These are phyloP conservation scores for Dioctria rufipes DNA, from an alignment of 2,888 invertebrate genomes.

Conservation along the genomic window DNA sequence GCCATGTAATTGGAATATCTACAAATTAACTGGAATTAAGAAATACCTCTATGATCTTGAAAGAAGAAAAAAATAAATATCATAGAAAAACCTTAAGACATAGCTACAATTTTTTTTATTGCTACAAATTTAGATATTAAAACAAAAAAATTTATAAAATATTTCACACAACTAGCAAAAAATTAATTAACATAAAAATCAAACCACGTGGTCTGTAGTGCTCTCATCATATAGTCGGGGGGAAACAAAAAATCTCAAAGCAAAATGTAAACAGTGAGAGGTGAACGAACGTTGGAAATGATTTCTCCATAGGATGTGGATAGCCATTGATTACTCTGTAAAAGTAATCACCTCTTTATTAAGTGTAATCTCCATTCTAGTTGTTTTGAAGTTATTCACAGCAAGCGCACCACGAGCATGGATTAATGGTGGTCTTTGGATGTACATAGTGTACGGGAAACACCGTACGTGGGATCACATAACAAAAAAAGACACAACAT, in stretches of 20 bases:
- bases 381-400: background rate
- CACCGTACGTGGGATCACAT: no score
- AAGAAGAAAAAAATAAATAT: no score
- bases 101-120: no score
- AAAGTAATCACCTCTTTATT: slow-evolving; percentile 4
- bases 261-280: slow-evolving; percentile 1
- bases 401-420: background rate
- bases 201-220: background rate
- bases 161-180: background rate
- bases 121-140: background rate
- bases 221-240: no score
- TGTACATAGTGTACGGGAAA: no score
- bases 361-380: background rate
- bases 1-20: no score
- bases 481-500: no score
- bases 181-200: background rate
- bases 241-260: background rate
- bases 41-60: no score
- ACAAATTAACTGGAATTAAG: no score
- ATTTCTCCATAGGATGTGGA: background rate
- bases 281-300: background rate
- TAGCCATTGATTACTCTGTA: background rate
- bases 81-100: no score
- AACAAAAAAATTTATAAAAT: background rate
- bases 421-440: no score